Evolutionary conservation across 2,113 vertebrate species (phyloP).

Genomic region (Phainopepla nitens): DNA sequence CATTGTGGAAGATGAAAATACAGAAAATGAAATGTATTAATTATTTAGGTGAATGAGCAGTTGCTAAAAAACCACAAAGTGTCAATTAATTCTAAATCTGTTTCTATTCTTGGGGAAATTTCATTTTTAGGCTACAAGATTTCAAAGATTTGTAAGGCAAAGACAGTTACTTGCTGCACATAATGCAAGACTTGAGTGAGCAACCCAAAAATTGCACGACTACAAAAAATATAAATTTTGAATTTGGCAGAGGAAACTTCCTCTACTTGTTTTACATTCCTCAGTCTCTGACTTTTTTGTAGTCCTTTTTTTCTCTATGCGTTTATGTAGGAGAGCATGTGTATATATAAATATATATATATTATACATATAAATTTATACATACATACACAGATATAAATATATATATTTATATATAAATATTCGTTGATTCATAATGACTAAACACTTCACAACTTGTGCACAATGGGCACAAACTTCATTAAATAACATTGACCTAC

Average conservation of each 20-base stretch:
- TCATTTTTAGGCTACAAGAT: background rate
- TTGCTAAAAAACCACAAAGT: background rate
- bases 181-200: background rate
- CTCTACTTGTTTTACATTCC: background rate
- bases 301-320: background rate
- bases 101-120: background rate
- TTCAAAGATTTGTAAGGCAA: background rate
- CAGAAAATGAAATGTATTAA: background rate
- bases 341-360: background rate
- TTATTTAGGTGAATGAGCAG: constrained; percentile 6
- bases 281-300: background rate
- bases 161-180: background rate
- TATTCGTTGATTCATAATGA: background rate
- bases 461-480: background rate
- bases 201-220: background rate
- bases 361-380: no score
- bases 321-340: accelerated
- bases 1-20: background rate
- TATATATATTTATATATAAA: background rate
- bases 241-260: background rate
- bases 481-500: background rate
- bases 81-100: background rate
- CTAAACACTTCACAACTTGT: background rate
- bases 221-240: background rate
- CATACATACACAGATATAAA: background rate